These are phyloP conservation scores for Oxyura jamaicensis DNA, from an alignment of 2,113 vertebrate species.

Conservation along the genomic window DNA sequence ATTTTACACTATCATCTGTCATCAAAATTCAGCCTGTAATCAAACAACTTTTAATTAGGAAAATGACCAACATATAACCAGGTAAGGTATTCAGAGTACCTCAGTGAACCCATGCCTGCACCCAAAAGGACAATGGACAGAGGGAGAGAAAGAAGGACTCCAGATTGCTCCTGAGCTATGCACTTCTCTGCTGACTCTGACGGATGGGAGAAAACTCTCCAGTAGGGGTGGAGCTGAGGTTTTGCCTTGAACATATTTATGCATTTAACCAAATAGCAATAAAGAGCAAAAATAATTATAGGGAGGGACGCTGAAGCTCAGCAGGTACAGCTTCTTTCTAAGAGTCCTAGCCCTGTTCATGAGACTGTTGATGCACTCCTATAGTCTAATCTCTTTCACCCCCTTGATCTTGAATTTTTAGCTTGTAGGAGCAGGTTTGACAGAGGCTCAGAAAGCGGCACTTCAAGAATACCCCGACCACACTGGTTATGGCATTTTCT, in stretches of 20 bases:
- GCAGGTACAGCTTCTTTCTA: background rate
- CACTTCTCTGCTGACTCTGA: background rate
- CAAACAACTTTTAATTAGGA: background rate
- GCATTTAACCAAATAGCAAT: background rate
- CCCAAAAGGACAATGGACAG: background rate
- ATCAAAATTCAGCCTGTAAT: background rate
- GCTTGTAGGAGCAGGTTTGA: background rate
- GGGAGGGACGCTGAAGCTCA: background rate
- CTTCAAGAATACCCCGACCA: background rate
- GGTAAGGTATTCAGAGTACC: background rate
- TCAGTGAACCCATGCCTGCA: background rate
- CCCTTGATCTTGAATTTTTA: background rate
- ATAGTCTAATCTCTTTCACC: background rate
- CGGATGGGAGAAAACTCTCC: background rate
- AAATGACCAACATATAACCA: background rate
- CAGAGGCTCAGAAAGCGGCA: background rate
- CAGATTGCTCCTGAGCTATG: background rate
- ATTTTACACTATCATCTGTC: background rate
- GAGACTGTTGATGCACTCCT: background rate
- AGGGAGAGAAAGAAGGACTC: background rate
- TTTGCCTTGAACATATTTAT: background rate
- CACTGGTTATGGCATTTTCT: background rate
- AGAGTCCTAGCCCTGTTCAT: background rate
- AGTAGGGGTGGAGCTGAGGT: background rate
- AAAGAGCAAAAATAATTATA: background rate